phyloP scores from a whole-genome alignment of 2,797 vertebrate species.

The Ispidina picta region DNA sequence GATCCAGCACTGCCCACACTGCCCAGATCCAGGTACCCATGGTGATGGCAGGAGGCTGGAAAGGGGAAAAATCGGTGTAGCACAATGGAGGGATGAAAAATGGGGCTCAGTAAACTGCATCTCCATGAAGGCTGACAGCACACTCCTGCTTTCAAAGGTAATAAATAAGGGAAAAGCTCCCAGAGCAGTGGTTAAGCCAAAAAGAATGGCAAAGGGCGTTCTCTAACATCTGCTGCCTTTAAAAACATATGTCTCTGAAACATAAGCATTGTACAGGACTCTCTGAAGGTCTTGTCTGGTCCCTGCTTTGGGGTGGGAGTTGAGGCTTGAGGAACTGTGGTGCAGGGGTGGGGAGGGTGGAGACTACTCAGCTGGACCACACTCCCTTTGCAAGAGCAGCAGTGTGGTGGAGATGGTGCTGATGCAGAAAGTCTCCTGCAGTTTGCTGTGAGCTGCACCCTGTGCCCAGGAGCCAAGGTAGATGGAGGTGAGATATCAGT shows the following conservation, averaged over 20 bases:
- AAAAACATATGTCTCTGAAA: conserved; percentile 31
- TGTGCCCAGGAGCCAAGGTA: not conserved
- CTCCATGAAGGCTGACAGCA: not conserved
- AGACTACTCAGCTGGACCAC: not conserved
- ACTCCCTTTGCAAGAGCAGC: not conserved
- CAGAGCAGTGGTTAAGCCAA: conserved; percentile 46
- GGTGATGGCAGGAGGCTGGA: not conserved
- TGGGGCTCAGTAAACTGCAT: not conserved
- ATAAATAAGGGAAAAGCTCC: conserved; percentile 32
- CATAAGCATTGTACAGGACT: not conserved
- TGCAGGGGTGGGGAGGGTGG: not conserved
- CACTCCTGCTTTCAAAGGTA: not conserved
- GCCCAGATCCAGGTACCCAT: not conserved
- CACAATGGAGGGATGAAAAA: not conserved
- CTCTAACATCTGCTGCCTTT: conserved; percentile 54
- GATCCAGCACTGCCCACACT: not conserved
- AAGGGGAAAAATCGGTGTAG: not conserved
- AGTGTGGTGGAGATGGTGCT: fast-evolving
- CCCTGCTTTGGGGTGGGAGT: not conserved
- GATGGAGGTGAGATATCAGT: not conserved
- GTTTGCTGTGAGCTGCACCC: not conserved
- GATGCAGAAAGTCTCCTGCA: not conserved
- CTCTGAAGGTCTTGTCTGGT: not conserved
- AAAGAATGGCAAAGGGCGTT: not conserved
- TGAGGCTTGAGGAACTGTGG: fast-evolving